phyloP scores from a whole-genome alignment of 2,113 vertebrate species.

The Phylloscopus trochiloides region DNA sequence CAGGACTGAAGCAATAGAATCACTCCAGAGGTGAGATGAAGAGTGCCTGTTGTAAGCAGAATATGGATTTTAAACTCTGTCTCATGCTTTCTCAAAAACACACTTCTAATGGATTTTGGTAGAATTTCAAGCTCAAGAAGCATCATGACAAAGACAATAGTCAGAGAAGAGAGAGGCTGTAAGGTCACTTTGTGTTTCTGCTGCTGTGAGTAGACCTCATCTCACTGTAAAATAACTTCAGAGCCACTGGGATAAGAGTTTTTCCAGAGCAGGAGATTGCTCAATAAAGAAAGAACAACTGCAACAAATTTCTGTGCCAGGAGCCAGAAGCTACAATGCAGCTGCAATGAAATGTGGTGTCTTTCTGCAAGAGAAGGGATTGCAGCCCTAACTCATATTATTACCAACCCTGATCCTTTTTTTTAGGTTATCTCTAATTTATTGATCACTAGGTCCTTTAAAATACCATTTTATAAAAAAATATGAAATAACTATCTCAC shows the following conservation, averaged over 20 bases:
- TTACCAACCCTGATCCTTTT: background rate
- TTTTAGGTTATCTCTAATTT: background rate
- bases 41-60: slow-evolving; percentile 29
- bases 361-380: background rate
- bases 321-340: background rate
- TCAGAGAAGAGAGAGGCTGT: background rate
- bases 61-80: background rate
- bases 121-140: background rate
- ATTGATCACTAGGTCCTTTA: background rate
- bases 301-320: fast-evolving
- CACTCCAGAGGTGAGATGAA: slow-evolving; percentile 55
- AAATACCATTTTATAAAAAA: background rate
- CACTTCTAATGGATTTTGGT: background rate
- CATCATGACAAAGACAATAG: background rate
- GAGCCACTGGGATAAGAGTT: background rate
- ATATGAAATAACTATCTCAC: background rate
- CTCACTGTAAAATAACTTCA: background rate
- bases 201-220: background rate
- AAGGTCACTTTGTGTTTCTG: background rate
- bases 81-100: background rate
- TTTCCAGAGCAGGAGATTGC: background rate
- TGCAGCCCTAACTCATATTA: background rate
- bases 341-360: fast-evolving
- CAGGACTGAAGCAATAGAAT: slow-evolving; percentile 65
- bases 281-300: background rate